phyloP scores from a whole-genome alignment of 2,797 vertebrate species.

The Botia almorhae region DNA sequence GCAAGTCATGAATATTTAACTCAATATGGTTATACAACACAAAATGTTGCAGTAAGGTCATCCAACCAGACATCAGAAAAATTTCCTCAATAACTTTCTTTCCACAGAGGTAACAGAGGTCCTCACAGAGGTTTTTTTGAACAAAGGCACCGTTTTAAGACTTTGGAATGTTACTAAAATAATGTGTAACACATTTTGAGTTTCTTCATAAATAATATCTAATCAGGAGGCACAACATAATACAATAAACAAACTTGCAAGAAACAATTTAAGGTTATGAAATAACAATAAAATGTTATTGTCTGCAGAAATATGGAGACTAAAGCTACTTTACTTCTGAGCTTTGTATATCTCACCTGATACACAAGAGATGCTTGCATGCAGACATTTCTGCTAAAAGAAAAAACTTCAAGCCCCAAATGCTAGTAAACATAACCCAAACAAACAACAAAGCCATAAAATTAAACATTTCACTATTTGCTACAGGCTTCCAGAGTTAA shows the following conservation, averaged over 20 bases:
- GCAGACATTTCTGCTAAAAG: background rate
- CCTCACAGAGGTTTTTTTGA: no score
- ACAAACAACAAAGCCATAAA: background rate
- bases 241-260: background rate
- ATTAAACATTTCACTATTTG: background rate
- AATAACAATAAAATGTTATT: background rate
- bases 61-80: background rate
- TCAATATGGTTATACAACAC: constrained; percentile 12
- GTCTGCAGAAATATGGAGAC: background rate
- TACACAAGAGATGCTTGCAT: background rate
- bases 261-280: background rate
- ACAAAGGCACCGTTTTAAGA: no score
- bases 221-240: background rate
- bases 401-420: background rate
- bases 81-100: no score
- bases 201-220: background rate
- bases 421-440: background rate
- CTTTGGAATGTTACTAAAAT: background rate
- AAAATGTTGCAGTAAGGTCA: background rate
- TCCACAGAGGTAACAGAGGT: background rate
- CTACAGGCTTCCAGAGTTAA: background rate
- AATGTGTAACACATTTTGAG: background rate
- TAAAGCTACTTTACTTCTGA: background rate
- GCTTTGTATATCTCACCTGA: background rate
- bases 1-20: no score